Base-by-base conservation (phyloP, 2,888 invertebrate species). In the Microplitis manilae region DNA sequence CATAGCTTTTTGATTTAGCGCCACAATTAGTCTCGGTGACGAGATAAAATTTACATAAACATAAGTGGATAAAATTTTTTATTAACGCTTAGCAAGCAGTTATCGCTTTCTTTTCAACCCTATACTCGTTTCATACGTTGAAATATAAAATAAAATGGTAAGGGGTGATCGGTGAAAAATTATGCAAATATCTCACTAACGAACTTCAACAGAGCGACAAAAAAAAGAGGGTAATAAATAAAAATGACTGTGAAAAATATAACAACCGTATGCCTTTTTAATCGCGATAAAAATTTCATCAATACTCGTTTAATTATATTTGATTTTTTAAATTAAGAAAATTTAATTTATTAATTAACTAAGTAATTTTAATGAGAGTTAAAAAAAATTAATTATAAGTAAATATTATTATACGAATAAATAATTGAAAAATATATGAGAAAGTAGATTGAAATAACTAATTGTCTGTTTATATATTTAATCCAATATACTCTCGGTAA, bases 11-110 rank as follows among this genome's bases (percentile, higher is more conserved):
- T 86, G 86, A 85, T 85, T 86, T 84, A 87, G 78, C 79, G 83
- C 77, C 75, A 6, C 84, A 81, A 88, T 88, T 88, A 79, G 88
- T 86, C 84, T 81, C 87, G 84, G 82, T 76, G 64, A 75, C 78
- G 80, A 83, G 79, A 88, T 88, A 86, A 88, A 87, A 88, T 88
- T 88, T 85, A 82, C 88, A 88, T 88, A 86, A 75, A 82, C 85
- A 85, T 82, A 85, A 86, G 86, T 85, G 83, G 83, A 69, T 79
- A 79, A 81, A 81, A 85, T 85, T 86, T 86, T 87, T 87, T 85
- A 85, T 82, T 81, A 81, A 78, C 84, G 81, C 79, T 84, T 84
- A 83, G 79, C 79, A 64, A 73, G 60, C 72, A 73, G 73, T 75
- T 65, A 64, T 71, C 73, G 73, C 68, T 77, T 73, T 77, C 84